Conservation (phyloP, 2,797 vertebrate genomes). For the Thripadectes ignobilis region DNA sequence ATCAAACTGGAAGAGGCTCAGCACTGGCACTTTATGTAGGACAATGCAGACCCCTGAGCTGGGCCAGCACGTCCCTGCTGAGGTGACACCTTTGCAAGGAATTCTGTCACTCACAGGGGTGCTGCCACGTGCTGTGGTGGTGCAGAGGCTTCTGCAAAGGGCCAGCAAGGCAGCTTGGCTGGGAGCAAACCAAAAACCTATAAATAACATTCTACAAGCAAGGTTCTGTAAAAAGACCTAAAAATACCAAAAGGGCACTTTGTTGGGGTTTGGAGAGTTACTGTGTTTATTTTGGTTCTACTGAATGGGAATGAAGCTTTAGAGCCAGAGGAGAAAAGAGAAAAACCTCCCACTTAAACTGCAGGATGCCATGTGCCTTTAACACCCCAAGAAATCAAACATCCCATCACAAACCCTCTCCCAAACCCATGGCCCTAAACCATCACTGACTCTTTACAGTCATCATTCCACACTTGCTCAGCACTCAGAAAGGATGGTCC, state of each 20-base stretch:
- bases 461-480: background rate
- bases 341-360: background rate
- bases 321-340: background rate
- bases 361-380: background rate
- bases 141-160: conserved; percentile 19
- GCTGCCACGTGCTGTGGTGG: background rate
- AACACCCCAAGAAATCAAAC: background rate
- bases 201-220: conserved; percentile 43
- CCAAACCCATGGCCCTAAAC: background rate
- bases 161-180: conserved; percentile 3
- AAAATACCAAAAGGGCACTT: conserved; percentile 1
- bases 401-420: background rate
- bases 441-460: background rate
- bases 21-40: conserved; percentile 21
- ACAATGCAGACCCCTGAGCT: conserved; percentile 29
- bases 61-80: conserved; percentile 18
- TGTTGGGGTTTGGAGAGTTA: background rate
- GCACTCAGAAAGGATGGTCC: background rate
- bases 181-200: background rate
- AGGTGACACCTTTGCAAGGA: conserved; percentile 36
- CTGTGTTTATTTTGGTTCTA: background rate
- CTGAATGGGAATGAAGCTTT: background rate
- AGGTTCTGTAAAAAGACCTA: background rate
- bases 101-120: conserved; percentile 29
- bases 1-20: conserved; percentile 29